phyloP scores from a whole-genome alignment of 2,113 vertebrate species.

The Propithecus coquereli region DNA sequence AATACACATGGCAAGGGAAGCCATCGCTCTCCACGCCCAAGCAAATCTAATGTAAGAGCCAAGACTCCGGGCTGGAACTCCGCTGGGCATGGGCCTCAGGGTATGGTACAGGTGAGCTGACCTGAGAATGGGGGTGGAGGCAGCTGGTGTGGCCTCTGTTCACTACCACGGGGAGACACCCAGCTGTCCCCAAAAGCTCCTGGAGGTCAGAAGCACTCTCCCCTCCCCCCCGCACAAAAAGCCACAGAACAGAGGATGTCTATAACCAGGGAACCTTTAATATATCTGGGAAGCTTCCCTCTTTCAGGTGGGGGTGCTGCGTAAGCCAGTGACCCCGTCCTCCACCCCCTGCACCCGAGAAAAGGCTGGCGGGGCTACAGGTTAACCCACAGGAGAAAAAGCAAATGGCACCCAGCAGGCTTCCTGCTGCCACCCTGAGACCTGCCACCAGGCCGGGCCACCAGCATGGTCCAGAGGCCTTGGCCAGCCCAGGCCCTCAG shows the following conservation, averaged over 20 bases:
- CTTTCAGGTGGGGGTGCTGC: neutral
- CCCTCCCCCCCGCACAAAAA: neutral
- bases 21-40: neutral
- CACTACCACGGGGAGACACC: too few species aligned
- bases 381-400: neutral
- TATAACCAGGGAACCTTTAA: slow-evolving; percentile 42
- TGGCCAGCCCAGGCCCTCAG: slow-evolving; percentile 35
- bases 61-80: neutral
- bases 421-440: neutral
- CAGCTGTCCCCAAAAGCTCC: neutral
- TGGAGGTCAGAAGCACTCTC: fast-evolving
- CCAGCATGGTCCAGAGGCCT: fast-evolving
- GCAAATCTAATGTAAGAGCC: neutral
- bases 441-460: neutral
- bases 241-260: neutral
- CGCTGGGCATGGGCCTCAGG: too few species aligned
- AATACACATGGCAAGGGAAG: neutral
- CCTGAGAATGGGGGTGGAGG: too few species aligned
- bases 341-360: neutral
- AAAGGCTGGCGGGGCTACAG: neutral
- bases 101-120: too few species aligned
- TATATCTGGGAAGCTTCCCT: neutral
- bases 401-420: neutral
- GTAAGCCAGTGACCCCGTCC: neutral
- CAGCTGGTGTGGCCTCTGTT: neutral